Percentiles rank a stretch among this genome's conserved stretches.
phyloP scores from a whole-genome alignment of 2,797 vertebrate species.

The Benthosema pterotum region DNA sequence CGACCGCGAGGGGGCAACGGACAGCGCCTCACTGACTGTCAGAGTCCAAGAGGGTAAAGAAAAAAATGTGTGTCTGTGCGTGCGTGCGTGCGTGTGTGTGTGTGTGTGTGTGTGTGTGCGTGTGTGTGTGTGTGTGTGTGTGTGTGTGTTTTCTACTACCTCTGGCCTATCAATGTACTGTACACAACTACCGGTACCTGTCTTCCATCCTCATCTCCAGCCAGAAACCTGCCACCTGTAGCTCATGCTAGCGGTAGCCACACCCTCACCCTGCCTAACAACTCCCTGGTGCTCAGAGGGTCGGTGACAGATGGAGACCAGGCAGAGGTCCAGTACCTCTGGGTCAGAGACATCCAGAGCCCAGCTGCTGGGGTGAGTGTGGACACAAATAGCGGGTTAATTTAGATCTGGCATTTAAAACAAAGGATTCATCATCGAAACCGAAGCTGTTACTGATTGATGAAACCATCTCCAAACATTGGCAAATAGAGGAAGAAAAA shows the following conservation, averaged over 20 bases:
- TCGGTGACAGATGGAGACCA: constrained; percentile 86
- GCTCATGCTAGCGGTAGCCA: constrained; percentile 89
- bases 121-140: too few relatives aligned
- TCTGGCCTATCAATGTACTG: too few relatives aligned
- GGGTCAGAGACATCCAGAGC: constrained; percentile 89
- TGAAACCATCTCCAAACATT: too few relatives aligned
- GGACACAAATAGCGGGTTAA: background rate
- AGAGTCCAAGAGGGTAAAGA: constrained; percentile 85
- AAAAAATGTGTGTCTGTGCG: too few relatives aligned
- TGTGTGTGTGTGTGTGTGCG: too few relatives aligned
- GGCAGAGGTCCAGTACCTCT: constrained; percentile 81
- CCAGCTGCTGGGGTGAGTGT: constrained; percentile 90
- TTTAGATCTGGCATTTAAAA: too few relatives aligned
- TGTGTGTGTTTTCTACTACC: too few relatives aligned
- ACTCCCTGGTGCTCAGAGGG: constrained; percentile 87
- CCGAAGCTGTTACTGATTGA: too few relatives aligned
- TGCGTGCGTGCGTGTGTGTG: too few relatives aligned
- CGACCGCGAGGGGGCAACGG: constrained; percentile 85
- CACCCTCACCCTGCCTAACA: constrained; percentile 88
- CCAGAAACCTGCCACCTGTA: constrained; percentile 77
- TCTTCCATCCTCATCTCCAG: constrained; percentile 64
- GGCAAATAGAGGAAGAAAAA: too few relatives aligned
- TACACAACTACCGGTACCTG: background rate
- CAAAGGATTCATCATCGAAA: too few relatives aligned
- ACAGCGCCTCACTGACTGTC: constrained; percentile 76